Evolutionary conservation across 2,888 invertebrate species (phyloP).

Genomic region (Oxytorus armatus): DNA sequence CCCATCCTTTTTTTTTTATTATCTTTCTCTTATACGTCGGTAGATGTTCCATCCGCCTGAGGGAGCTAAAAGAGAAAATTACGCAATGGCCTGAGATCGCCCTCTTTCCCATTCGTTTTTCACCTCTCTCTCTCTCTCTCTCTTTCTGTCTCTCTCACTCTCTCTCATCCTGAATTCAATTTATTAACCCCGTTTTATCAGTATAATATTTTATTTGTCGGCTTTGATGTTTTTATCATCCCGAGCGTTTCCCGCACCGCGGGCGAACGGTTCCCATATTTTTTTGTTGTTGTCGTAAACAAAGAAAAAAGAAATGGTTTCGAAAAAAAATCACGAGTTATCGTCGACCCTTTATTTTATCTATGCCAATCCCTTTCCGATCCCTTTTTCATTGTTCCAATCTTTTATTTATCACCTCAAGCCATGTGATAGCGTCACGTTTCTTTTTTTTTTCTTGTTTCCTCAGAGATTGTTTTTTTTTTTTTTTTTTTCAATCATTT

Average conservation of each 20-base stretch:
- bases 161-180: conserved; percentile 5
- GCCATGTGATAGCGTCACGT: too few species aligned
- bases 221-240: conserved; percentile 7
- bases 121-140: background rate
- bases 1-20: conserved; percentile 11
- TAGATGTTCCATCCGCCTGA: conserved; percentile 32
- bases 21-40: conserved; percentile 19
- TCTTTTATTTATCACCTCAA: too few species aligned
- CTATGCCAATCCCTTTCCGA: background rate
- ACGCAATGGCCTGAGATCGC: conserved; percentile 36
- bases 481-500: too few species aligned
- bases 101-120: conserved; percentile 3
- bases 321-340: background rate
- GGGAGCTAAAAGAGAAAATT: conserved; percentile 57
- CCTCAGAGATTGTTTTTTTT: too few species aligned
- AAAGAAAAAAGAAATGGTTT: background rate
- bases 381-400: background rate
- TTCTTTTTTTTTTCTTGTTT: too few species aligned
- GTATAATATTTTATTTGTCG: conserved; percentile 31
- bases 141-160: background rate
- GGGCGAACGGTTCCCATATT: background rate
- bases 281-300: too few species aligned
- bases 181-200: conserved; percentile 41
- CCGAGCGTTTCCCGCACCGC: background rate
- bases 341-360: too few species aligned